Percentiles rank a stretch among this genome's conserved stretches.
Evolutionary conservation across 2,113 vertebrate species (phyloP).

Genomic region (Nestor notabilis): DNA sequence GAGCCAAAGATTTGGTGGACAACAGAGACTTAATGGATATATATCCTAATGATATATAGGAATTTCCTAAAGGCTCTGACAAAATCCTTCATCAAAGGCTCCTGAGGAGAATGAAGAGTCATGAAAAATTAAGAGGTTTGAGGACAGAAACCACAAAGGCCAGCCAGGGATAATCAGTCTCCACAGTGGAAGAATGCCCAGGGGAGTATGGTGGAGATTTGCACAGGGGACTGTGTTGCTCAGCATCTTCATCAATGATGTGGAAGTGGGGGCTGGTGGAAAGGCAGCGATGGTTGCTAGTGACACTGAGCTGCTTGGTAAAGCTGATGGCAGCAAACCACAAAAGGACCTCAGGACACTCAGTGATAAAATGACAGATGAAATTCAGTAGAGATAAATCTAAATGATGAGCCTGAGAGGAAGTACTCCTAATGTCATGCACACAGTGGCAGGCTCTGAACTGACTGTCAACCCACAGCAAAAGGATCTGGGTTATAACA

Average conservation of each 20-base stretch:
- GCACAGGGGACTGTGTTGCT: not conserved
- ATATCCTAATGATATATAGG: no score
- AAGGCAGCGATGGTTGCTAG: not conserved
- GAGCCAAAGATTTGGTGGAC: not conserved
- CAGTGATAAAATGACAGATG: not conserved
- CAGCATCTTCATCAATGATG: not conserved
- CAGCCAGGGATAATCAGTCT: not conserved
- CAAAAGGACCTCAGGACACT: not conserved
- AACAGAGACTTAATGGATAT: not conserved
- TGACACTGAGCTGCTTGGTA: not conserved
- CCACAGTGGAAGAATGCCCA: not conserved
- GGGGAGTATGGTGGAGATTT: not conserved
- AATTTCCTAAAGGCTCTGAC: not conserved
- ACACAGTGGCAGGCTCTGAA: not conserved
- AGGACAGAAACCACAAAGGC: not conserved
- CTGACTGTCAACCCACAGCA: not conserved
- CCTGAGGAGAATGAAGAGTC: not conserved
- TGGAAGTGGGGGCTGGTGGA: not conserved
- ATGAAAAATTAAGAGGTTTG: not conserved
- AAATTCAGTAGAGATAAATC: not conserved
- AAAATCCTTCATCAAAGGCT: not conserved
- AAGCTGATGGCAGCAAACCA: accelerated
- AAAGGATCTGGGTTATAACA: not conserved
- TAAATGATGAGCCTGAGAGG: not conserved
- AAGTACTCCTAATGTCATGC: not conserved